Percentiles rank a stretch among this genome's conserved stretches.
Evolutionary conservation across 2,888 invertebrate genomes (phyloP).

Genomic region (Agrochola macilenta): DNA sequence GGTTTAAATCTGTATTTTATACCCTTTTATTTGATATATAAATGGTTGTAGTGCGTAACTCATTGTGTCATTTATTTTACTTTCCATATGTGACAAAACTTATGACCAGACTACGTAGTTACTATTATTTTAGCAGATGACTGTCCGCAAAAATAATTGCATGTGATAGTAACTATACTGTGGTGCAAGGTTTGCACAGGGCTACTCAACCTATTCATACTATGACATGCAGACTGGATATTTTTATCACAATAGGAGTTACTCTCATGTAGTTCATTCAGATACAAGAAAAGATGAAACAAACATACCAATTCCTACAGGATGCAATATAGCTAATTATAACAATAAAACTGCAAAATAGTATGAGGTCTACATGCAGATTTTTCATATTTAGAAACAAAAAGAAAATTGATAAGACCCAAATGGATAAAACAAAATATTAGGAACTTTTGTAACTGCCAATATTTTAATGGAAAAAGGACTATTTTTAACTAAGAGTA

Average conservation of each 20-base stretch:
- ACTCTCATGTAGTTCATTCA: neutral
- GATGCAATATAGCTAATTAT: neutral
- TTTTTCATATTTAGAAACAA: neutral
- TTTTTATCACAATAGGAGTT: neutral
- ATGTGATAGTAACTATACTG: no score
- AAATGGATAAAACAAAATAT: neutral
- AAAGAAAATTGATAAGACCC: neutral
- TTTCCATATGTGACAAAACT: no score
- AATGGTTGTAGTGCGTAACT: no score
- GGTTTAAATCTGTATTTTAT: no score
- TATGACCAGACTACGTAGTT: no score
- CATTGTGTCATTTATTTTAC: no score
- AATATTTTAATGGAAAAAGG: no score
- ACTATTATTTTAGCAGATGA: neutral
- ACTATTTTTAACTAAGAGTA: neutral
- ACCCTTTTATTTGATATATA: no score
- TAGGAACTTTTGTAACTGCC: neutral
- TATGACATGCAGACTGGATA: neutral
- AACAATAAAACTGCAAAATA: neutral
- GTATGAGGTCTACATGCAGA: neutral
- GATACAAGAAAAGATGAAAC: neutral
- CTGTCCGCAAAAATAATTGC: no score
- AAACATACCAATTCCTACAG: neutral
- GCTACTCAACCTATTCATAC: no score
- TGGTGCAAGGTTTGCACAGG: no score